A percentile compares a stretch with the other conserved stretches of the same genome.
Evolutionary conservation across 1,140 invertebrate genomes (phyloP).

Genomic region (Heliothis subflexa): DNA sequence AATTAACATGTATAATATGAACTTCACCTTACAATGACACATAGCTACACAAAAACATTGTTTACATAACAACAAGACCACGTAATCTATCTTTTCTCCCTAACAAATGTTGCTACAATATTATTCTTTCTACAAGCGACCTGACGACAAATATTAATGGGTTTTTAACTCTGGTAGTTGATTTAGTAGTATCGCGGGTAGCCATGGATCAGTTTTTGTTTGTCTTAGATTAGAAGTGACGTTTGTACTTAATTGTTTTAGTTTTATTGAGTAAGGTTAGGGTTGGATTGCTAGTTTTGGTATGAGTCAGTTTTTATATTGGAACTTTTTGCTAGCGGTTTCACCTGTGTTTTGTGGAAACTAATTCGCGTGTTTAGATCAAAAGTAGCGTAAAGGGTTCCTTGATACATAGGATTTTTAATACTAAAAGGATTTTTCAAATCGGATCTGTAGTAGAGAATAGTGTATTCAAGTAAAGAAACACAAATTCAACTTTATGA

Average conservation of each 20-base stretch:
- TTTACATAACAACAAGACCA: not conserved
- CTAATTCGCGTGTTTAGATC: too few relatives aligned
- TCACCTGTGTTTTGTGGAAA: too few relatives aligned
- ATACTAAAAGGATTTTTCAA: too few relatives aligned
- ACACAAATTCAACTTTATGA: too few relatives aligned
- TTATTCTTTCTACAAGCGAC: not conserved
- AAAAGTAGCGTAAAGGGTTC: too few relatives aligned
- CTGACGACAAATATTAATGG: constrained; percentile 31
- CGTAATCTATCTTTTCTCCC: constrained; percentile 5
- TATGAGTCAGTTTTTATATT: not conserved
- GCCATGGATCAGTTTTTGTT: constrained; percentile 11
- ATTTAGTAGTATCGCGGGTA: not conserved
- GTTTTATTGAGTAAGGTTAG: constrained; percentile 1
- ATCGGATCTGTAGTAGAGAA: too few relatives aligned
- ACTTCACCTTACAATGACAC: too few relatives aligned
- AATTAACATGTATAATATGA: too few relatives aligned
- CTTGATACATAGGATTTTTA: too few relatives aligned
- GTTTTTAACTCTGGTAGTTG: constrained; percentile 7
- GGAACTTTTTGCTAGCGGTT: too few relatives aligned
- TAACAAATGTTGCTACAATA: constrained; percentile 5
- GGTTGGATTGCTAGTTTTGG: not conserved
- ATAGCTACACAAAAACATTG: too few relatives aligned
- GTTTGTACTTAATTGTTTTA: constrained; percentile 10
- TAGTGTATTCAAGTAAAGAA: too few relatives aligned
- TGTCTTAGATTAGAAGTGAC: constrained; percentile 5